Percentiles rank a stretch among this genome's conserved stretches.
Conservation (phyloP, 2,888 invertebrate species). For the Campoplex nolae region DNA sequence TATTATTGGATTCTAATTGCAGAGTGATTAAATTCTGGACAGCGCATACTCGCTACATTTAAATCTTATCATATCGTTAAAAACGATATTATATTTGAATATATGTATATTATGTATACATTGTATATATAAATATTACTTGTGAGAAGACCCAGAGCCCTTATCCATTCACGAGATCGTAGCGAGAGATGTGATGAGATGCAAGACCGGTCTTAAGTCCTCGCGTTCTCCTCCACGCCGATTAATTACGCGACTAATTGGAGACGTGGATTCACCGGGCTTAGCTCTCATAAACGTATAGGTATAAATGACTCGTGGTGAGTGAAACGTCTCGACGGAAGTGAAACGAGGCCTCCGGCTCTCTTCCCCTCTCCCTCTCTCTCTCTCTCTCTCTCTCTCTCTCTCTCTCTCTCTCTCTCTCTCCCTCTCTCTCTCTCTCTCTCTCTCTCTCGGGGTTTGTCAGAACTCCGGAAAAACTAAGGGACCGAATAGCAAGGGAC, state of each 20-base stretch:
- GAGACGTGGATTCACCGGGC: conserved; percentile 67
- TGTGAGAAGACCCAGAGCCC: not conserved
- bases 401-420: not conserved
- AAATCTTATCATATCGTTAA: not conserved
- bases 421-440: not conserved
- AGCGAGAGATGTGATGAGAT: conserved; percentile 53
- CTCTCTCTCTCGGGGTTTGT: conserved; percentile 6
- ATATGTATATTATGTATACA: conserved; percentile 22
- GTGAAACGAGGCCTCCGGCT: conserved; percentile 48
- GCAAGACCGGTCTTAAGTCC: conserved; percentile 41
- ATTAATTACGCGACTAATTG: conserved; percentile 74
- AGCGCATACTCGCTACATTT: not conserved
- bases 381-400: too few relatives aligned
- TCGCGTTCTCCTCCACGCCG: conserved; percentile 43
- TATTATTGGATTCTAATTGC: not conserved
- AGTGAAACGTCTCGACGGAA: conserved; percentile 61
- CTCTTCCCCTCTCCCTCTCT: not conserved
- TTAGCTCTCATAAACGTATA: conserved; percentile 37
- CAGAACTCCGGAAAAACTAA: conserved; percentile 59
- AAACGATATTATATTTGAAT: not conserved
- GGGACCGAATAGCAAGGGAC: conserved; percentile 52
- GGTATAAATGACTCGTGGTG: conserved; percentile 42
- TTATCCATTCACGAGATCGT: conserved; percentile 44
- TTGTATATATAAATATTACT: not conserved
- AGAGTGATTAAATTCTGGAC: not conserved